Evolutionary conservation across 1,140 invertebrate species (phyloP).

Genomic region (Chymomyza costata): DNA sequence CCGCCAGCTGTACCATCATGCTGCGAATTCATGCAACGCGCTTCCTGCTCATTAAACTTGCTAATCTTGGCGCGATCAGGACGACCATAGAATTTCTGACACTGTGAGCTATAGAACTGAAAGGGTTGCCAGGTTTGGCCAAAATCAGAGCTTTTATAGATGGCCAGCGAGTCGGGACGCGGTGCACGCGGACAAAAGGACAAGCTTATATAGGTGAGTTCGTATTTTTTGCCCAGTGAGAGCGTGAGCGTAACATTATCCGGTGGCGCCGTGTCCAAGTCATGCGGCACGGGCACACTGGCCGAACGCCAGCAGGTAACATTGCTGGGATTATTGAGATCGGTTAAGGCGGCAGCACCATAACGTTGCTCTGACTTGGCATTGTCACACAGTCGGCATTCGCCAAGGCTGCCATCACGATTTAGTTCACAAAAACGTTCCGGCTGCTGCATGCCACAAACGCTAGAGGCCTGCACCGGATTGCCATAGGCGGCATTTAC

Average conservation of each 20-base stretch:
- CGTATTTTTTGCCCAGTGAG: slow-evolving; percentile 97
- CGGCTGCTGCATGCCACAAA: slow-evolving; percentile 87
- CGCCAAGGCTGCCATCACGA: slow-evolving; percentile 75
- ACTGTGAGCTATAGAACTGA: slow-evolving; percentile 96
- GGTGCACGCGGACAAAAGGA: slow-evolving; percentile 94
- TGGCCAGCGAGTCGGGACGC: slow-evolving; percentile 96
- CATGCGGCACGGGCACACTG: slow-evolving; percentile 84
- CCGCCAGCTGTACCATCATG: slow-evolving; percentile 78
- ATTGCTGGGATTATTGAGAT: slow-evolving; percentile 97
- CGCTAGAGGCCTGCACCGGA: slow-evolving; percentile 90
- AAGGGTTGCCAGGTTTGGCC: slow-evolving; percentile 96
- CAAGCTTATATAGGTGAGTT: slow-evolving; percentile 97
- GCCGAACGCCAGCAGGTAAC: slow-evolving; percentile 98
- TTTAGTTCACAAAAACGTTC: slow-evolving; percentile 84
- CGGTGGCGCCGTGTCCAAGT: slow-evolving; percentile 83
- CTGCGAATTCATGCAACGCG: slow-evolving; percentile 92
- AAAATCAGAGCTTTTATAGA: slow-evolving; percentile 97
- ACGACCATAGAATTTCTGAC: slow-evolving; percentile 89
- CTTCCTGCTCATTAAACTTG: slow-evolving; percentile 95
- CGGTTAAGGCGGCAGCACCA: slow-evolving; percentile 91
- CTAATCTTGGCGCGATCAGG: slow-evolving; percentile 90
- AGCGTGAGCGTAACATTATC: slow-evolving; percentile 95
- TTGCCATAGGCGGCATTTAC: slow-evolving; percentile 97
- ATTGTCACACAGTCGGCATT: slow-evolving; percentile 94
- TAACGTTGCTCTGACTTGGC: slow-evolving; percentile 84